Evolutionary conservation across 92 coral and sea anemone species (phyloP), one percentile per base, ranked within the genome.

Genomic region (Porites lobata): DNA sequence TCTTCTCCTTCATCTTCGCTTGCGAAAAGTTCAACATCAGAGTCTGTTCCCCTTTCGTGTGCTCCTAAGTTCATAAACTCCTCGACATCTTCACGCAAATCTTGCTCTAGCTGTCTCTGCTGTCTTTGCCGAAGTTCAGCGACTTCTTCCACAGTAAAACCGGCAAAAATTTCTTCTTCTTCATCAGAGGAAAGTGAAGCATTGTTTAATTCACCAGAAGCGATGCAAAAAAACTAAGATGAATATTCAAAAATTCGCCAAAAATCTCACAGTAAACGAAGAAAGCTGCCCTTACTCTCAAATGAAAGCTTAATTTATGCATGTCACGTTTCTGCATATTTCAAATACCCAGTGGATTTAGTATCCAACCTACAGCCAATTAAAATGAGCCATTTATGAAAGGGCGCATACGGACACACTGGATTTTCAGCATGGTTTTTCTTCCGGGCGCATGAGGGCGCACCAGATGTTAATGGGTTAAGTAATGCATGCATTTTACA

Each of bases 281-380:
- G 13, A 57, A 29, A 15, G 9, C 21, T 17, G 89, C 65, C 64
- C 72, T 63, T 85, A 69, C 83, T 85, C 82, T 85, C 77, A 66
- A 85, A 65, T 50, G 90, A 77, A 86, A 86, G 84, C 77, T 21
- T 56, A 21, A 79, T n/a, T 69, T 77, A 47, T 76, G 24, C 51
- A 86, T 43, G 81, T 65, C 67, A 78, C 71, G 87, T 71, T 63
- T 70, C 78, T 11, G 18, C 32, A 29, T 68, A 8, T 19, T 83
- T 24, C 12, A 22, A 53, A 75, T 52, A 2, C 79, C 50, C 79
- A 75, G 66, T 65, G 79, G 78, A 74, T 74, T 74, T n/a, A 3
- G 78, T 74, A 51, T 74, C 78, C 20, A 51, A 74, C 66, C 77
- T 72, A 82, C 76, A 82, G 51, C 75, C 85, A 80, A 80, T 65